Conservation (phyloP, 2,888 invertebrate species). For the Limnephilus rhombicus region DNA sequence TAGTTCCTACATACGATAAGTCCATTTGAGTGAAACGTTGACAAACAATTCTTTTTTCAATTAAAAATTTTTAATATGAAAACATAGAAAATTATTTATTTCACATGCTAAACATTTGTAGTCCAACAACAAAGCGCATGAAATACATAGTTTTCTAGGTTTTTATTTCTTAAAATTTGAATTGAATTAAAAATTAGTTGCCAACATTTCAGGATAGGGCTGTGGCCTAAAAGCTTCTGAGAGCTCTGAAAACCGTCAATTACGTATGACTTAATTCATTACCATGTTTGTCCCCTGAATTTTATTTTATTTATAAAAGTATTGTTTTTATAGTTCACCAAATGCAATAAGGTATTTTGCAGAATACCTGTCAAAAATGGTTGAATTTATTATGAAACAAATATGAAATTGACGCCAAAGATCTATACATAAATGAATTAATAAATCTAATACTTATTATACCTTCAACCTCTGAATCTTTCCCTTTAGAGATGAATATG, state of each 20-base stretch:
- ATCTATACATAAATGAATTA: background rate
- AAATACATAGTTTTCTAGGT: too few species aligned
- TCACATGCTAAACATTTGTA: too few species aligned
- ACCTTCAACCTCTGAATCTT: constrained; percentile 97
- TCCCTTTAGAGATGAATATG: constrained; percentile 95
- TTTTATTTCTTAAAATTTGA: too few species aligned
- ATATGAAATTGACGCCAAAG: background rate
- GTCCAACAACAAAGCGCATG: too few species aligned
- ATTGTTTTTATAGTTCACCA: background rate
- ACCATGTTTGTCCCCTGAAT: background rate
- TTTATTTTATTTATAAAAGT: background rate
- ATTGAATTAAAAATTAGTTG: too few species aligned
- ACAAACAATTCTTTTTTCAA: too few species aligned
- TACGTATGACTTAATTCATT: background rate
- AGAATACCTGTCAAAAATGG: background rate
- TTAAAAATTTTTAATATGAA: too few species aligned
- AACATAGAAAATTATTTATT: too few species aligned
- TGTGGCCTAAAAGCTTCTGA: background rate
- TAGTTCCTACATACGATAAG: too few species aligned
- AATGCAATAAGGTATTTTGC: background rate
- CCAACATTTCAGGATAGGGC: too few species aligned
- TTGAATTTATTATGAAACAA: background rate
- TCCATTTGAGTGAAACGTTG: too few species aligned
- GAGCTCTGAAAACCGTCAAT: background rate
- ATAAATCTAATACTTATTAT: constrained; percentile 64